Conservation (phyloP, 2,113 vertebrate species). For the Plecotus auritus region DNA sequence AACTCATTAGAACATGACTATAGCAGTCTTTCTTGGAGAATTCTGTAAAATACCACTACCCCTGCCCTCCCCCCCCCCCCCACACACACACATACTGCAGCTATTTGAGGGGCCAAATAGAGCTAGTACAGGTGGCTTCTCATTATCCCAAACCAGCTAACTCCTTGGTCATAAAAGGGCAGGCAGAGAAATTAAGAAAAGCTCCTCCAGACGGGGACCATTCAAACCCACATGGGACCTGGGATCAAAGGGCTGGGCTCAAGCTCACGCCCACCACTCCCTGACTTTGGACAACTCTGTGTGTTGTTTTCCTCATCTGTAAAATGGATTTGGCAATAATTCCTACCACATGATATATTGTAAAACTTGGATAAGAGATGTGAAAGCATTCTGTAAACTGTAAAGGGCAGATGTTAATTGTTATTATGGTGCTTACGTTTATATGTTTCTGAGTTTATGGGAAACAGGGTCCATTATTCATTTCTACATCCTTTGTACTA, state of each 20-base stretch:
- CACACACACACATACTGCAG: not conserved
- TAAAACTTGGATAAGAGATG: not conserved
- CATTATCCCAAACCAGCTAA: not conserved
- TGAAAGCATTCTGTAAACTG: not conserved
- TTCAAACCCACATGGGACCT: not conserved
- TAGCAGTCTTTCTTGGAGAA: not conserved
- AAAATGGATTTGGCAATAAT: not conserved
- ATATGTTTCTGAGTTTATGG: not conserved
- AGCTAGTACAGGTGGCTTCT: not conserved
- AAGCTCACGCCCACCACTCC: fast-evolving
- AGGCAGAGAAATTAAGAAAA: not conserved
- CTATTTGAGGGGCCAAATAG: not conserved
- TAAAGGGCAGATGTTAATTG: not conserved
- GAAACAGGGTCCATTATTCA: not conserved
- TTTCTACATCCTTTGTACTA: not conserved
- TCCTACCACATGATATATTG: too few relatives aligned
- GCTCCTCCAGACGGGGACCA: not conserved
- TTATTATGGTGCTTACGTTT: not conserved
- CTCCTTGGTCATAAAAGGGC: not conserved
- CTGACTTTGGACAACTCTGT: not conserved
- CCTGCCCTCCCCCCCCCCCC: not conserved
- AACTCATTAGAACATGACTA: not conserved
- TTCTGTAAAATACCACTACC: not conserved
- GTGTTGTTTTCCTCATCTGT: not conserved
- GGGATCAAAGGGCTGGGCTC: not conserved